Conservation (phyloP, 1,140 invertebrate genomes). For the Drosophila subobscura region DNA sequence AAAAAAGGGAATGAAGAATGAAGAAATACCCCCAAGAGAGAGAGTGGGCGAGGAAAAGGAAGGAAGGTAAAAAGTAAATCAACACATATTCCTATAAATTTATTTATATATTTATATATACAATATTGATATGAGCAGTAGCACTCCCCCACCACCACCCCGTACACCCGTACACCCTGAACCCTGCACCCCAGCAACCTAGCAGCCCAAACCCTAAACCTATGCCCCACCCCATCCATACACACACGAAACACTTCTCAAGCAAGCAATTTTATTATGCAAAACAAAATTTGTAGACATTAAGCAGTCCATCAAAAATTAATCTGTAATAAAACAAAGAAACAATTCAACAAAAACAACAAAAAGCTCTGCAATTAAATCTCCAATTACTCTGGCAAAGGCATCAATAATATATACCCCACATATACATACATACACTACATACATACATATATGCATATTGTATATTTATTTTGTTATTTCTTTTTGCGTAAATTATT, state of each 20-base stretch:
- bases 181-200: not conserved
- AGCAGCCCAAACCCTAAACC: too few relatives aligned
- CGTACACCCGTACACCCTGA: conserved; percentile 13
- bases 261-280: conserved; percentile 73
- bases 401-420: conserved; percentile 39
- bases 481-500: conserved; percentile 53
- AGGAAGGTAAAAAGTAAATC: conserved; percentile 50
- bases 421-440: conserved; percentile 47
- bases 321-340: conserved; percentile 42
- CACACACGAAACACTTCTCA: conserved; percentile 24
- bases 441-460: conserved; percentile 22
- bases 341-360: conserved; percentile 4
- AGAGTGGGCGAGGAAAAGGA: conserved; percentile 18
- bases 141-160: conserved; percentile 23
- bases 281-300: conserved; percentile 51
- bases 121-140: conserved; percentile 76
- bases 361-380: conserved; percentile 17
- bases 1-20: conserved; percentile 13
- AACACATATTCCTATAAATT: conserved; percentile 80
- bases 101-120: conserved; percentile 76
- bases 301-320: conserved; percentile 42
- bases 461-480: conserved; percentile 43
- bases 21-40: not conserved
- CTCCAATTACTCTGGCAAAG: conserved; percentile 40
- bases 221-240: conserved; percentile 13